Base-by-base conservation (phyloP, 1,140 invertebrate genomes). In the Battus philenor region DNA sequence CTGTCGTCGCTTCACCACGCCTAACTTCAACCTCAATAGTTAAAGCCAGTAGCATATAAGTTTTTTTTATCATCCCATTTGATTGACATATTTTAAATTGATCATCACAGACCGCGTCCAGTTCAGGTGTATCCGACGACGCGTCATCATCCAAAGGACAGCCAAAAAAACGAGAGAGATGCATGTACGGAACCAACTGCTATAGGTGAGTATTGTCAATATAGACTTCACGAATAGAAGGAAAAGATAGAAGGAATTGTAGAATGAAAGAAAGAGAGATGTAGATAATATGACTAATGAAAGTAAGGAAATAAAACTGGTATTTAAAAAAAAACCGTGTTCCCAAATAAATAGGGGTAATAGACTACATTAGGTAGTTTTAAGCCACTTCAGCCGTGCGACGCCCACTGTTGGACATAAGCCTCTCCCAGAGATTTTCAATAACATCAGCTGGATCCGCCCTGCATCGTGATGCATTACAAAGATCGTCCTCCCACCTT, bases 151-250 rank as follows among this genome's bases (percentile, higher is more conserved):
- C 47, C 3, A 11, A 32, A 11, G 36, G 44, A 34, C 60, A 58
- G 2, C 29, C 15, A 4, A 43, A 13, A 1, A 9, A 44, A 0
- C 44, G 75, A 4, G 79, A 83, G 31, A 61, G 79, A 13, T 83
- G 79, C 45, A 68, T 81, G 53, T 83, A 81, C 48, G 79, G 79
- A n/a, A 67, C 59, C 8, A 59, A 54, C 18, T 83, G 79, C 60
- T 83, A 81, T 44, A 77, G 79, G 79, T 79, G 60, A 22, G 32
- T 22, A 6, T 26, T 34, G 2, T n/a, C n/a, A n/a, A n/a, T n/a
- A n/a, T 22, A 24, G 11, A 10, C 11, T 17, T 17, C 17, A 15
- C 8, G n/a, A n/a, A 7, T 31, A 8, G 11, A n/a, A n/a, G n/a
- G n/a, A 34, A 11, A 2, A 18, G 9, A 20, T 8, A 18, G 12